phyloP scores from a whole-genome alignment of 2,888 invertebrate genomes.

The Thera obeliscata region DNA sequence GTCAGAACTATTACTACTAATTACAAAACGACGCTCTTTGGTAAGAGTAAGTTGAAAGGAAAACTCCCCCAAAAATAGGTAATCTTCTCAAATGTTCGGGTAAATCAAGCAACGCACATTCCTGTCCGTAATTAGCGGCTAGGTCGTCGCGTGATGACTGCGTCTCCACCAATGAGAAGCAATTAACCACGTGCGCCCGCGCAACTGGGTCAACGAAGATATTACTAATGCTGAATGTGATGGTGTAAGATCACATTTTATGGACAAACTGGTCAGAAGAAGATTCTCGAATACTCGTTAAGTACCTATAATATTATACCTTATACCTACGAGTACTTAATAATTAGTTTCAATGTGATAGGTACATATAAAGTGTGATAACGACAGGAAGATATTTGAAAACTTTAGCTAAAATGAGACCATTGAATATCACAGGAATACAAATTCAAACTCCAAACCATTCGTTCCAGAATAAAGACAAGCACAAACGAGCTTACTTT shows the following conservation, averaged over 20 bases:
- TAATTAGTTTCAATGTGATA: too few species aligned
- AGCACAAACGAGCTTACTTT: too few species aligned
- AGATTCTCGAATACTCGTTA: constrained; percentile 7
- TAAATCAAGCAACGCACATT: constrained; percentile 29
- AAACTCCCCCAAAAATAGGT: background rate
- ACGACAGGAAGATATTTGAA: too few species aligned
- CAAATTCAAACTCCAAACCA: too few species aligned
- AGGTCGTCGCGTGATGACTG: constrained; percentile 61
- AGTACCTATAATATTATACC: background rate
- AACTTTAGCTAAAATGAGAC: too few species aligned
- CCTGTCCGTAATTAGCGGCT: constrained; percentile 58
- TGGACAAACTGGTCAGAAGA: constrained; percentile 13
- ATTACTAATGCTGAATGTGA: constrained; percentile 52
- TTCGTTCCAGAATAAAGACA: too few species aligned
- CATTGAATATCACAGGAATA: too few species aligned
- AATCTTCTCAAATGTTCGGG: constrained; percentile 15
- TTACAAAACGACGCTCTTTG: constrained; percentile 1
- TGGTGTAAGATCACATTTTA: constrained; percentile 24
- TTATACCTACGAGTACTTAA: too few species aligned
- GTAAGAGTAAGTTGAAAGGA: background rate
- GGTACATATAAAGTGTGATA: too few species aligned
- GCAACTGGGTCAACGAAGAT: constrained; percentile 66
- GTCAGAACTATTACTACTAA: background rate
- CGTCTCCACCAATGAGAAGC: constrained; percentile 59
- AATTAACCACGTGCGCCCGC: constrained; percentile 65